A percentile compares a stretch with the other conserved stretches of the same genome.
phyloP scores from a whole-genome alignment of 2,113 vertebrate genomes.

The Sardina pilchardus region DNA sequence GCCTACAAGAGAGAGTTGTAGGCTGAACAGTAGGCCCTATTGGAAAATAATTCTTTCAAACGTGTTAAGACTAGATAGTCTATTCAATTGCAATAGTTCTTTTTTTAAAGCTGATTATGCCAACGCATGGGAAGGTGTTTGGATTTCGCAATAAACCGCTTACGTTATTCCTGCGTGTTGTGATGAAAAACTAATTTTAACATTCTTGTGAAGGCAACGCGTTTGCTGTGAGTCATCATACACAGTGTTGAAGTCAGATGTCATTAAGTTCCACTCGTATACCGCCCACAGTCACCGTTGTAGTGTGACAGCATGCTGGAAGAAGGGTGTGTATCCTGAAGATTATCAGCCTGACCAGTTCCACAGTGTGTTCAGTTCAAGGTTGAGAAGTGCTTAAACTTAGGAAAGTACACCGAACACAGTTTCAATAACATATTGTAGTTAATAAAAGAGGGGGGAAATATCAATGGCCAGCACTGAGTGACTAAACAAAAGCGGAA shows the following conservation, averaged over 20 bases:
- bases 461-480: not conserved
- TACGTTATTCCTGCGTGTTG: not conserved
- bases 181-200: not conserved
- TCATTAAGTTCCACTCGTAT: not conserved
- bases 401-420: not conserved
- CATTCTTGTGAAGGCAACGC: not conserved
- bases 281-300: slow-evolving; percentile 7
- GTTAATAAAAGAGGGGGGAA: not conserved
- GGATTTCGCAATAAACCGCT: not conserved
- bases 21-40: not conserved
- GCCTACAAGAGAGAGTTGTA: too few species aligned
- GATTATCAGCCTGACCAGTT: not conserved
- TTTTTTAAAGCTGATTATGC: not conserved
- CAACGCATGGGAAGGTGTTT: not conserved
- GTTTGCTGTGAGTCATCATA: not conserved
- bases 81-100: too few species aligned
- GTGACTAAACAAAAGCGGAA: not conserved
- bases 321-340: not conserved
- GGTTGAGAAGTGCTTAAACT: not conserved
- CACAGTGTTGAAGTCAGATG: not conserved
- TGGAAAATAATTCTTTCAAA: not conserved
- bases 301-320: not conserved
- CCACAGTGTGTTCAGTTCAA: not conserved
- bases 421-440: not conserved
- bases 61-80: not conserved